Percentiles rank a stretch among this genome's conserved stretches.
Conservation (phyloP, 1,140 invertebrate genomes). For the Bombus terrestris region DNA sequence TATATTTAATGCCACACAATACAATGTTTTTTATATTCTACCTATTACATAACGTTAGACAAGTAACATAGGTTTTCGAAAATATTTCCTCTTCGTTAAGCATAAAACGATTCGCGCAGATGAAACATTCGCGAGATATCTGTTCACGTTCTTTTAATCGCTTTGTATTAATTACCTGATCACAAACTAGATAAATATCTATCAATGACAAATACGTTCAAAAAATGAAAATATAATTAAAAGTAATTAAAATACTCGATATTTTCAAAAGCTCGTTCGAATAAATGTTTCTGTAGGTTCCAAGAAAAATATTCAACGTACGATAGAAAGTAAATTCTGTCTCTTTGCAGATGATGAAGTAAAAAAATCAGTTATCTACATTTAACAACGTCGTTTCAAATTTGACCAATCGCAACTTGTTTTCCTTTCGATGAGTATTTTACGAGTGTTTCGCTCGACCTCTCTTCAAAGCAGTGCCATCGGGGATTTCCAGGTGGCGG, state of each 20-base stretch:
- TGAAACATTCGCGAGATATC: neutral
- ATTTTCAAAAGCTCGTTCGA: neutral
- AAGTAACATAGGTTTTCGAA: neutral
- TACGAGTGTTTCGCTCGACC: constrained; percentile 44
- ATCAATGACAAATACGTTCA: too few relatives aligned
- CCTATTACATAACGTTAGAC: accelerated
- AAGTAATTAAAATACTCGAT: neutral
- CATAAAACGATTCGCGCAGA: neutral
- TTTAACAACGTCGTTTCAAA: neutral
- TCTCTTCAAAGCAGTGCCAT: constrained; percentile 59
- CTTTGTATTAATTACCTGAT: too few relatives aligned
- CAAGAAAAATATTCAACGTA: neutral
- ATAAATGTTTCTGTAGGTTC: too few relatives aligned
- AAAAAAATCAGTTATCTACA: neutral
- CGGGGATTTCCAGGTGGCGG: constrained; percentile 71
- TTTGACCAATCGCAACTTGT: neutral
- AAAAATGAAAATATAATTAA: neutral
- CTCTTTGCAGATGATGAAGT: neutral
- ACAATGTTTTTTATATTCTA: neutral
- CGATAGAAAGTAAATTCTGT: neutral
- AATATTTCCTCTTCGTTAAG: neutral
- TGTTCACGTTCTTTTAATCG: too few relatives aligned
- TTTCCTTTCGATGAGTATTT: constrained; percentile 9
- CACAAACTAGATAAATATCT: too few relatives aligned
- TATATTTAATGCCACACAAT: neutral